Conservation (phyloP, 2,113 vertebrate genomes). For the Gnathonemus longibarbis region DNA sequence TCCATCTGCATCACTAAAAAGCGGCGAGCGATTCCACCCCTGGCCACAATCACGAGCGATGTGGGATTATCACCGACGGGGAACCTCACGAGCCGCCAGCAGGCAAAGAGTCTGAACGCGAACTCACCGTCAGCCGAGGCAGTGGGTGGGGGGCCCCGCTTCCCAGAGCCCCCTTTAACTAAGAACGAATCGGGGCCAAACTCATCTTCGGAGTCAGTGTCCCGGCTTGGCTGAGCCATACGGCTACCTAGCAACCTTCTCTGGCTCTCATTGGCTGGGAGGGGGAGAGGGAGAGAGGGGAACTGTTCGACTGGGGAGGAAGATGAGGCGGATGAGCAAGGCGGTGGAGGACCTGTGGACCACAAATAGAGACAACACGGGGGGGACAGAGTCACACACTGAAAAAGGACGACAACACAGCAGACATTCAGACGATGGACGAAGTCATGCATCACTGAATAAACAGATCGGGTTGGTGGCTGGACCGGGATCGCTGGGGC, state of each 20-base stretch:
- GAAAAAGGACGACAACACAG: constrained; percentile 28
- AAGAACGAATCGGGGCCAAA: constrained; percentile 93
- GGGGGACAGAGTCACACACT: constrained; percentile 59
- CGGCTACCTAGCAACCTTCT: constrained; percentile 95
- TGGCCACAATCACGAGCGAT: constrained; percentile 44
- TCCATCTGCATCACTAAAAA: constrained; percentile 18
- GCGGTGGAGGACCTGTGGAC: constrained; percentile 86
- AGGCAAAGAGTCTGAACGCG: constrained; percentile 60
- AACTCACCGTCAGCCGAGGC: constrained; percentile 80
- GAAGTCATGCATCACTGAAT: neutral
- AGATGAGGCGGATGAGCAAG: constrained; percentile 88
- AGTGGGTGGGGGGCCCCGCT: constrained; percentile 71
- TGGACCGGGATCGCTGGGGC: neutral
- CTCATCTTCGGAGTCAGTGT: constrained; percentile 96
- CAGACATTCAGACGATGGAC: constrained; percentile 26
- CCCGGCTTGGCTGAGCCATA: constrained; percentile 83
- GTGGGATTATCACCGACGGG: constrained; percentile 9
- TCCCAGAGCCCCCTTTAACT: constrained; percentile 93
- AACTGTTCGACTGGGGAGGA: constrained; percentile 82
- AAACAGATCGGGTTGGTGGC: neutral
- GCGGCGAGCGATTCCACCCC: constrained; percentile 37
- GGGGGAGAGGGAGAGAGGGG: constrained; percentile 80
- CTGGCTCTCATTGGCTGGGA: constrained; percentile 86
- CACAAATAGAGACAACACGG: constrained; percentile 78
- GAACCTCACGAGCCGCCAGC: constrained; percentile 29